Conservation (phyloP, 2,797 vertebrate species). For the Phalloptychus januarius region DNA sequence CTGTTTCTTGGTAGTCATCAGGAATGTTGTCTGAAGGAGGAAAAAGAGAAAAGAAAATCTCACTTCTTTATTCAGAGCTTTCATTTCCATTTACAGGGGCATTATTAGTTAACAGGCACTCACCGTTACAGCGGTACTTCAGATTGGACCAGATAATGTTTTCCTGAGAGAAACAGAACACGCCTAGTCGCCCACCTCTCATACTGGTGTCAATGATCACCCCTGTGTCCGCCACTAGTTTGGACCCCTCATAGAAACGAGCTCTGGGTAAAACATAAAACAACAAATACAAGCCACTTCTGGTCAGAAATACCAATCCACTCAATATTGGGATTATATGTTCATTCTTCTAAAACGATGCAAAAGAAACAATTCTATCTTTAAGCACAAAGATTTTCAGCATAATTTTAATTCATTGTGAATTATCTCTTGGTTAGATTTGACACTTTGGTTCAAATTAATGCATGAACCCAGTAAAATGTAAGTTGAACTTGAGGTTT, state of each 20-base stretch:
- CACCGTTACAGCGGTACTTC: conserved; percentile 98
- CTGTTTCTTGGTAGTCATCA: conserved; percentile 87
- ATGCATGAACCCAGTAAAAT: not conserved
- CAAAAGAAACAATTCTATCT: not conserved
- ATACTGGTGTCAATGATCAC: conserved; percentile 95
- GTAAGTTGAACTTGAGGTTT: not conserved
- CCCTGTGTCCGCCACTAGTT: conserved; percentile 93
- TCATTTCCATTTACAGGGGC: not conserved
- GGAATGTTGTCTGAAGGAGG: conserved; percentile 90
- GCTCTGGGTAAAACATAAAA: conserved; percentile 76
- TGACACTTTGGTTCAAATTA: not conserved
- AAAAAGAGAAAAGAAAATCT: conserved; percentile 23
- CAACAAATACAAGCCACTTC: conserved; percentile 6
- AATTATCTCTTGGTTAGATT: not conserved
- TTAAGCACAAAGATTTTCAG: not conserved
- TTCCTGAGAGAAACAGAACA: conserved; percentile 99
- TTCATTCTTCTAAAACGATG: not conserved
- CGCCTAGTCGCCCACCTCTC: conserved; percentile 96
- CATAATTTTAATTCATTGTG: not conserved
- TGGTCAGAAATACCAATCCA: not conserved
- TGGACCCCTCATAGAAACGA: conserved; percentile 93
- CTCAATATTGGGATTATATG: not conserved
- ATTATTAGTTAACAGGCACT: conserved; percentile 40
- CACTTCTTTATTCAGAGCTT: not conserved
- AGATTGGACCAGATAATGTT: conserved; percentile 99